Percentiles rank a stretch among this genome's conserved stretches.
These are phyloP conservation scores for Drosophila cardini DNA, from an alignment of 1,140 invertebrate species.

Conservation along the genomic window DNA sequence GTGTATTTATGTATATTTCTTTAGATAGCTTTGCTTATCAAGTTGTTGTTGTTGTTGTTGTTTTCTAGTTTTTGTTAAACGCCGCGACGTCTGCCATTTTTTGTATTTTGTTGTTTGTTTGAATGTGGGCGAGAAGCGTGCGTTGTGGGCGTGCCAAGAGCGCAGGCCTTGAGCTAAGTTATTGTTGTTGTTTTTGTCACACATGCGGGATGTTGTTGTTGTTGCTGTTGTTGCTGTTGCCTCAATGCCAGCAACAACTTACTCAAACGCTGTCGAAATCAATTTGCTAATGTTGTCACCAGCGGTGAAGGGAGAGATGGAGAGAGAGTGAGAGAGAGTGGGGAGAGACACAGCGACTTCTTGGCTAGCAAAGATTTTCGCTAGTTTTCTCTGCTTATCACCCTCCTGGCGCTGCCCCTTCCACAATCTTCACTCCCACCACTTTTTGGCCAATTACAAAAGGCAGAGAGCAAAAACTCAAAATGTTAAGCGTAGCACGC, in stretches of 20 bases:
- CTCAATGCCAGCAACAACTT: conserved; percentile 35
- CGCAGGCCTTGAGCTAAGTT: conserved; percentile 50
- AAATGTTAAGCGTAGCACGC: conserved; percentile 66
- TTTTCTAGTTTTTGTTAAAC: conserved; percentile 42
- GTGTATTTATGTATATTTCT: conserved; percentile 32
- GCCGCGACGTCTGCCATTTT: conserved; percentile 72
- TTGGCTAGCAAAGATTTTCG: not conserved
- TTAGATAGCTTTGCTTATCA: conserved; percentile 58
- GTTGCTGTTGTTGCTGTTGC: conserved; percentile 16
- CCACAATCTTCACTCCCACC: not conserved
- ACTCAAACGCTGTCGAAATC: conserved; percentile 67
- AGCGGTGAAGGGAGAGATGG: not conserved
- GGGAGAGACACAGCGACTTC: not conserved
- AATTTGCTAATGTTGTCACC: conserved; percentile 81
- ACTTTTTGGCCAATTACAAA: conserved; percentile 28
- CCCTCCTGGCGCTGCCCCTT: not conserved
- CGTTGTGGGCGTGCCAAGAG: conserved; percentile 62
- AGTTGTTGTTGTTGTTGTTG: conserved; percentile 28
- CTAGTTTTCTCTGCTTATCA: not conserved
- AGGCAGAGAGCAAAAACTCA: conserved; percentile 48
- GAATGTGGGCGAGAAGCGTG: conserved; percentile 22
- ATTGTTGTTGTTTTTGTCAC: conserved; percentile 12
- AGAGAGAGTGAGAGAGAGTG: no score
- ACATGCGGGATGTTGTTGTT: conserved; percentile 32
- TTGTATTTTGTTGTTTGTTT: conserved; percentile 53